Conservation (phyloP, 2,797 vertebrate species). For the Sebastes variabilis region DNA sequence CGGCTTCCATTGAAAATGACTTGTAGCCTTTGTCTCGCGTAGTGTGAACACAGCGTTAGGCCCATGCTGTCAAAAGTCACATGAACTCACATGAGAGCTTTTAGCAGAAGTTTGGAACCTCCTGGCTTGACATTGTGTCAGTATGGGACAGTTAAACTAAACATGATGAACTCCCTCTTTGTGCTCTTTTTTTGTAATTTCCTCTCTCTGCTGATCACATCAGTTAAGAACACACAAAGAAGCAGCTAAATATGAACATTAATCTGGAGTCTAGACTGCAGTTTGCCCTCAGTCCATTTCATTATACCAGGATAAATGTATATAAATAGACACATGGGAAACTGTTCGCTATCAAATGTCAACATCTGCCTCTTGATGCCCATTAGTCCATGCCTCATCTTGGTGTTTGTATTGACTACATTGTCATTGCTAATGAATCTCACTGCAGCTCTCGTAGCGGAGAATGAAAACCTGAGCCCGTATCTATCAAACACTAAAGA, state of each 20-base stretch:
- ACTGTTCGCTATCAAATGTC: not conserved
- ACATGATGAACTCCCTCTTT: not conserved
- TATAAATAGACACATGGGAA: not conserved
- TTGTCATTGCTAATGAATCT: not conserved
- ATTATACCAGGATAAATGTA: not conserved
- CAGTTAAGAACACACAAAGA: not conserved
- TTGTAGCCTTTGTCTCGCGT: not conserved
- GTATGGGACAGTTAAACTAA: not conserved
- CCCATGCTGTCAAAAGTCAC: not conserved
- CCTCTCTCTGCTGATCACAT: constrained; percentile 1
- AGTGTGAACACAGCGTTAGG: not conserved
- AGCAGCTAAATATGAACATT: not conserved
- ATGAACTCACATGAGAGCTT: not conserved
- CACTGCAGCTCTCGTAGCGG: not conserved
- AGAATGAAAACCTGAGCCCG: not conserved
- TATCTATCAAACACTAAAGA: not conserved
- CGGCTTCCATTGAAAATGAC: too few species aligned
- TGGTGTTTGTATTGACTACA: not conserved
- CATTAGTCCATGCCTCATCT: not conserved
- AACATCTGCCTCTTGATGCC: not conserved
- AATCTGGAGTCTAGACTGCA: not conserved
- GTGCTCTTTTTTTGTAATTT: not conserved
- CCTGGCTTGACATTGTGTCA: not conserved
- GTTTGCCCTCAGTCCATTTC: not conserved
- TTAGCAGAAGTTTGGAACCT: not conserved